Evolutionary conservation across 1,140 invertebrate genomes (phyloP).

Genomic region (Drosophila baimaii): DNA sequence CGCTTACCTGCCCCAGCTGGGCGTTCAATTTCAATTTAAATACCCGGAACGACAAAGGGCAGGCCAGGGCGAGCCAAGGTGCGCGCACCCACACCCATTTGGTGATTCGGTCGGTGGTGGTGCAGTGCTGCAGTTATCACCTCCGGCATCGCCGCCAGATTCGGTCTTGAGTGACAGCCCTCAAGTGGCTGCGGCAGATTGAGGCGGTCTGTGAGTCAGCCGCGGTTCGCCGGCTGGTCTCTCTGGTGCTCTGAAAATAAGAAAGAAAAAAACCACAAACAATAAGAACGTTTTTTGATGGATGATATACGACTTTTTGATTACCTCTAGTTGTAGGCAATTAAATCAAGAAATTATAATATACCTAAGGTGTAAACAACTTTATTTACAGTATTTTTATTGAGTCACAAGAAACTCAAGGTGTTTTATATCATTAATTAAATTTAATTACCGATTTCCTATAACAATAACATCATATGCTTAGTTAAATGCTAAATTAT

Average conservation of each 20-base stretch:
- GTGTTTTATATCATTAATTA: background rate
- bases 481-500: too few relatives aligned
- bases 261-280: slow-evolving; percentile 33
- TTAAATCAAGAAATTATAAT: background rate
- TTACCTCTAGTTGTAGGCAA: background rate
- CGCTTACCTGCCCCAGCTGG: slow-evolving; percentile 59
- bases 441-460: too few relatives aligned
- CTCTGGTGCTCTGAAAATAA: slow-evolving; percentile 19
- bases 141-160: slow-evolving; percentile 53
- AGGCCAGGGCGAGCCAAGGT: slow-evolving; percentile 40
- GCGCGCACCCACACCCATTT: slow-evolving; percentile 35
- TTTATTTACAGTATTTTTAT: background rate
- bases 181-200: slow-evolving; percentile 48
- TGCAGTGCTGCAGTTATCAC: slow-evolving; percentile 43
- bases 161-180: slow-evolving; percentile 67
- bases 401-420: background rate
- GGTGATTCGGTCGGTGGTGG: slow-evolving; percentile 14
- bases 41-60: slow-evolving; percentile 65
- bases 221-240: slow-evolving; percentile 24
- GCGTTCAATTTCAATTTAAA: slow-evolving; percentile 24
- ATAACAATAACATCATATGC: too few relatives aligned
- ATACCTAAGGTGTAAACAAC: background rate
- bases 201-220: slow-evolving; percentile 38
- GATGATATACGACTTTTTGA: slow-evolving; percentile 1
- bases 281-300: slow-evolving; percentile 18